Conservation (phyloP, 1,140 invertebrate genomes). For the Drosophila yakuba region DNA sequence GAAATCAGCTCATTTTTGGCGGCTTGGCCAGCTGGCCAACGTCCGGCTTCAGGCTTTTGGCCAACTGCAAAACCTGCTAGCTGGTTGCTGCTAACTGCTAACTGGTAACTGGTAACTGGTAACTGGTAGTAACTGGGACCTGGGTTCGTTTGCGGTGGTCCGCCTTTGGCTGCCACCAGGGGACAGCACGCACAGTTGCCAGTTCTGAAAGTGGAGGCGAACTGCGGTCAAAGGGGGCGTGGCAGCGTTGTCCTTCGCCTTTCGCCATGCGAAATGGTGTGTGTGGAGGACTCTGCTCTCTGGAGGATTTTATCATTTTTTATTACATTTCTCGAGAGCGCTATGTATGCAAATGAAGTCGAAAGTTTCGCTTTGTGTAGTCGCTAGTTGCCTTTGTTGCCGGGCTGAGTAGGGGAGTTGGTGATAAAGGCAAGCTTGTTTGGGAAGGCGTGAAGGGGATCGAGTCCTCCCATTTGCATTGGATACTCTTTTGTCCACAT, state of each 20-base stretch:
- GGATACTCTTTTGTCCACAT: constrained; percentile 19
- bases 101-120: not conserved
- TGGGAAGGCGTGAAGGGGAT: constrained; percentile 28
- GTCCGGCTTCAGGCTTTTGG: constrained; percentile 24
- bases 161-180: constrained; percentile 46
- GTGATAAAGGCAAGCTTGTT: constrained; percentile 18
- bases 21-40: constrained; percentile 42
- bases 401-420: constrained; percentile 9
- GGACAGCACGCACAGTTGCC: constrained; percentile 43
- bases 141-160: constrained; percentile 64
- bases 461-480: constrained; percentile 20
- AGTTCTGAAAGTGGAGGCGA: constrained; percentile 20
- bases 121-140: constrained; percentile 37
- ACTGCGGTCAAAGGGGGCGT: constrained; percentile 15
- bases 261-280: not conserved
- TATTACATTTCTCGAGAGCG: constrained; percentile 82
- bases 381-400: constrained; percentile 59
- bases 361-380: constrained; percentile 81
- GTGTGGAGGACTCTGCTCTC: constrained; percentile 13
- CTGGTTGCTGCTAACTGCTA: constrained; percentile 3
- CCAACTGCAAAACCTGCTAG: constrained; percentile 48
- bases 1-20: constrained; percentile 78
- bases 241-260: constrained; percentile 29
- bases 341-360: constrained; percentile 83
- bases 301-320: constrained; percentile 82